Percentiles rank a stretch among this genome's conserved stretches.
phyloP scores from a whole-genome alignment of 2,113 vertebrate genomes.

The Mus pahari region DNA sequence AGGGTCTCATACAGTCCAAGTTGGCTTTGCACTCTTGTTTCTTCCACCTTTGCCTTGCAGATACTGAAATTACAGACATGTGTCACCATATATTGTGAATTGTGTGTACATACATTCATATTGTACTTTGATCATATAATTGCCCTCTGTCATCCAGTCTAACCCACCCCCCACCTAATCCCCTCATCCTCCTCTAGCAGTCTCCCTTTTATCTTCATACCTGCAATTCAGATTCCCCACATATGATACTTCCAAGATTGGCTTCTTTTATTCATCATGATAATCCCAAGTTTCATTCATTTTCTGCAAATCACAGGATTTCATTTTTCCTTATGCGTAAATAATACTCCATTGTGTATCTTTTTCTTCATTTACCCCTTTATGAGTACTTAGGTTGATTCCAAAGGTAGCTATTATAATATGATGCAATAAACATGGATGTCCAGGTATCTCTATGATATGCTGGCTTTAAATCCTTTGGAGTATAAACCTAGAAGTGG shows the following conservation, averaged over 20 bases:
- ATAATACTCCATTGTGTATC: not conserved
- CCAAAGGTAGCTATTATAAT: not conserved
- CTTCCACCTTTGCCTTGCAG: not conserved
- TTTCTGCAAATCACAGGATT: not conserved
- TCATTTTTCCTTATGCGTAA: not conserved
- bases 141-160: no score
- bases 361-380: not conserved
- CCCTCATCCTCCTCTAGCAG: not conserved
- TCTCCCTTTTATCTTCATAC: not conserved
- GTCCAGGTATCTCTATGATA: not conserved
- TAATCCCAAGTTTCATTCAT: not conserved
- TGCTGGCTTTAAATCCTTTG: not conserved
- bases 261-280: not conserved
- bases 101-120: not conserved
- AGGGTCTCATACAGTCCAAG: not conserved
- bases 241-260: not conserved
- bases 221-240: not conserved
- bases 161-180: not conserved
- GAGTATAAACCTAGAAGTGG: not conserved
- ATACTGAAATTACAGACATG: not conserved
- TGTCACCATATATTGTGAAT: not conserved
- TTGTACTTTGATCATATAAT: not conserved
- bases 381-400: not conserved
- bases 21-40: not conserved
- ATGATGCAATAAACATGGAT: not conserved